Evolutionary conservation across 2,113 vertebrate genomes (phyloP).

Genomic region (Drymodes brunneopygia): DNA sequence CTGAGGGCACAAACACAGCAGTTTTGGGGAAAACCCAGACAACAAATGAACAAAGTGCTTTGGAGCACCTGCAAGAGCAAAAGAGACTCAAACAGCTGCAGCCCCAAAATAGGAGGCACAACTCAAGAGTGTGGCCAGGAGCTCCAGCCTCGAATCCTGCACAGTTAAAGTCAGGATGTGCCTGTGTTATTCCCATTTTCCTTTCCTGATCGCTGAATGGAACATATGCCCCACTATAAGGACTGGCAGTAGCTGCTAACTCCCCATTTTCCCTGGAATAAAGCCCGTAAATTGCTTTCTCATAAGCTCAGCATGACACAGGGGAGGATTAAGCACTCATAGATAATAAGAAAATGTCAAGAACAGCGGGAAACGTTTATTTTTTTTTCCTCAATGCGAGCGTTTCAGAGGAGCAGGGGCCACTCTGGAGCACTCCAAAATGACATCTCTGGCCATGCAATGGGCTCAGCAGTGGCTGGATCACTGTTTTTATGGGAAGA

Average conservation of each 20-base stretch:
- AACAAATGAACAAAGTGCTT: fast-evolving
- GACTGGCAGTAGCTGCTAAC: neutral
- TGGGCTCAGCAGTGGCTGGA: neutral
- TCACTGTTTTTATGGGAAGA: fast-evolving
- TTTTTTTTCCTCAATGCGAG: neutral
- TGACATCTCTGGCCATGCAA: fast-evolving
- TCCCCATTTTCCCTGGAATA: neutral
- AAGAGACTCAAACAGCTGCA: too few relatives aligned
- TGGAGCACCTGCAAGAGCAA: too few relatives aligned
- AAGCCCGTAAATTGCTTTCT: neutral
- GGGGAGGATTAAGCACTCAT: neutral
- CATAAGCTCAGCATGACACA: neutral
- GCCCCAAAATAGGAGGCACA: neutral
- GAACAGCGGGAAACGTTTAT: neutral
- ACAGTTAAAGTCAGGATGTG: neutral
- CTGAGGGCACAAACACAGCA: neutral
- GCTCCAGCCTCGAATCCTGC: neutral
- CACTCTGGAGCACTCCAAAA: neutral
- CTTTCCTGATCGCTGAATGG: neutral
- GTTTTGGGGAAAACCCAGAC: neutral
- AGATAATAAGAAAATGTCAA: neutral
- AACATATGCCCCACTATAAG: neutral
- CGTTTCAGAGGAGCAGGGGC: neutral
- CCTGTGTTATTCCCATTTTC: neutral
- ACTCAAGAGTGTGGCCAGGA: neutral